Base-by-base conservation (phyloP, 2,797 vertebrate species). In the Dicrostonyx torquatus region DNA sequence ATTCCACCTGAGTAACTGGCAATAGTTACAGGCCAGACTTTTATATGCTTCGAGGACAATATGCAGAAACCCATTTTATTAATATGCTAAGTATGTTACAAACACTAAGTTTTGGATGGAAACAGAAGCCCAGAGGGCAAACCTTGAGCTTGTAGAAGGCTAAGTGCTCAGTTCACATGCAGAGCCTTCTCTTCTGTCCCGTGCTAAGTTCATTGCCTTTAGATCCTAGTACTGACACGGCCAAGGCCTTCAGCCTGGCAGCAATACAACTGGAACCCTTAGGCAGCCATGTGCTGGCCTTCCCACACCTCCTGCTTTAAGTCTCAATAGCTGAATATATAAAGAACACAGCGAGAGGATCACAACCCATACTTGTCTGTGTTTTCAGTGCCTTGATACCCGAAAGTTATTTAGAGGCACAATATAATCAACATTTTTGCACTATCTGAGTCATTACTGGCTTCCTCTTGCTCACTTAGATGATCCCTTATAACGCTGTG, bases 31-130 rank as follows among this genome's bases (percentile, higher is more conserved):
- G 43, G 62, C 55, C 12, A 93, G 12, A 18, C 58, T 68, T 82
- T 2, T 62, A 6, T 80, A 13, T 43, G 64, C 24, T 85, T 45
- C 60, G 48, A 92, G 89, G 55, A 82, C 40, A 93, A 70, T 4
- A 58, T 66, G 26, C 15, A 68, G 70, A 24, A 83, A 79, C 20
- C 24, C 58, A 68, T 79, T 88, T 85, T n/a, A 94, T 75, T 94
- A 86, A 86, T n/a, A 76, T 66, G 34, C 9, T 78, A 83, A 76
- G 6, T 70, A 48, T 17, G 43, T 58, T 84, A 45, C 2, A 76
- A 89, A 76, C 40, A 72, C 53, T 89, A 62, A 79, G 84, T 87
- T 95, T 62, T 85, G 5, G 34, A 55, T 55, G 26, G 75, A 94
- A 91, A 53, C 40, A 89, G 37, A 86, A 66, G 68, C 43, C 8